These are phyloP conservation scores for Onychostoma macrolepis DNA, from an alignment of 2,113 vertebrate species.

Conservation along the genomic window DNA sequence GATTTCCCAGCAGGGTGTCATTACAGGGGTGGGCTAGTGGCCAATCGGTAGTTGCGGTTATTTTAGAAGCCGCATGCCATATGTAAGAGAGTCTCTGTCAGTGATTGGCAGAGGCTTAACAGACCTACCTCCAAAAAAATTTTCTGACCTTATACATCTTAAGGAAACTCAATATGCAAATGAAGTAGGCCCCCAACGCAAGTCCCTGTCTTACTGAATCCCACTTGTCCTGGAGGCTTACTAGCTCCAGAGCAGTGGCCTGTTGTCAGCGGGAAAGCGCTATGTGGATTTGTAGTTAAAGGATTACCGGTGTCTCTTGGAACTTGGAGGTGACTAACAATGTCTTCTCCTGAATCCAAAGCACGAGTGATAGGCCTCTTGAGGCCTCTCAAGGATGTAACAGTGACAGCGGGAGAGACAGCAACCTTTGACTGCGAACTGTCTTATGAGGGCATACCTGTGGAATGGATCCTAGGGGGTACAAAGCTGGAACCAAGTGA, in stretches of 20 bases:
- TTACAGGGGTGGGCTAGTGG: constrained; percentile 71
- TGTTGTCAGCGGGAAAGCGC: constrained; percentile 74
- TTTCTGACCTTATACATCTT: constrained; percentile 81
- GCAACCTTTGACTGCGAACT: constrained; percentile 97
- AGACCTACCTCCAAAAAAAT: constrained; percentile 59
- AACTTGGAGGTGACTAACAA: constrained; percentile 76
- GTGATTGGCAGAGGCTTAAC: constrained; percentile 81
- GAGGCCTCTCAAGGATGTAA: constrained; percentile 89
- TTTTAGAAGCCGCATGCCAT: constrained; percentile 92
- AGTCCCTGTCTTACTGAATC: constrained; percentile 64
- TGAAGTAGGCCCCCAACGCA: constrained; percentile 71
- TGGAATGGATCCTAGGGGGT: constrained; percentile 93
- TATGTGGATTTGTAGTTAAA: constrained; percentile 76
- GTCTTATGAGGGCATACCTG: constrained; percentile 91
- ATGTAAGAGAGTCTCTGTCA: constrained; percentile 80
- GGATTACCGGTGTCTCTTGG: constrained; percentile 62
- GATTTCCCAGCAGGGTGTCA: constrained; percentile 63
- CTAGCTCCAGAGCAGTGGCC: constrained; percentile 67
- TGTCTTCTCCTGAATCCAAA: constrained; percentile 86
- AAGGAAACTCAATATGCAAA: constrained; percentile 80
- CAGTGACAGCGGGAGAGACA: constrained; percentile 93
- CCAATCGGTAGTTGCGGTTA: constrained; percentile 84
- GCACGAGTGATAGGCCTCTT: constrained; percentile 88
- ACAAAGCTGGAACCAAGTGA: constrained; percentile 92
- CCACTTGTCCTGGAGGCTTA: constrained; percentile 69